Base-by-base conservation (phyloP, 1,140 invertebrate species). In the Dysdera silvatica region DNA sequence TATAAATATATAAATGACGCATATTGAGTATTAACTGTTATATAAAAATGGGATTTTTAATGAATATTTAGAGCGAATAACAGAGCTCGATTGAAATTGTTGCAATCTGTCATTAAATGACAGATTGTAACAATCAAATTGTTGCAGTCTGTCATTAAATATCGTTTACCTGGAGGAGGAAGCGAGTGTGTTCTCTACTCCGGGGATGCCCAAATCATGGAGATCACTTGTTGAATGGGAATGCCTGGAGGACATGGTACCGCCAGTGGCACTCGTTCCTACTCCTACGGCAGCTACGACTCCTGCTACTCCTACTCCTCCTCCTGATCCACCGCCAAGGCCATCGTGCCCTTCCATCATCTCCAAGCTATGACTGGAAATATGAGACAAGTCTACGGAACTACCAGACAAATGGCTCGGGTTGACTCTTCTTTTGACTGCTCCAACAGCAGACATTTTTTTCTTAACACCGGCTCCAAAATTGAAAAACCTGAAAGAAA, bases 401-500 rank as follows among this genome's bases (percentile, higher is more conserved):
- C 71, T 68, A 58, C 71, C 58, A 57, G 71, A 55, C 56, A 73
- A 24, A 63, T 71, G 54, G 65, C 64, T 33, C 54, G 52, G 47
- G 64, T 73, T 69, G 67, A 70, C 72, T 35, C 72, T 68, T 60
- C 69, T 68, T 70, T 73, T 72, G 49, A 82, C 78, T 26, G 82
- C 77, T 26, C 82, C 84, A 31, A 84, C 82, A 41, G 86, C 84
- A 48, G 80, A 76, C 72, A 89, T 93, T 75, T 92, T 92, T 73
- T 90, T 91, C 14, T 84, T 57, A 12, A 62, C 83, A 67, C 85
- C 87, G 20, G 85, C 87, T 29, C 87, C 87, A 76, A 94, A 94
- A 67, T 83, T 86, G 76, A 95, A 94, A 76, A 94, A 94, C 71
- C 88, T 92, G 72, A 7, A 73, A n/a, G n/a, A n/a, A n/a, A n/a